Base-by-base conservation (phyloP, 2,888 invertebrate species). In the Tolmerus cingulatus region DNA sequence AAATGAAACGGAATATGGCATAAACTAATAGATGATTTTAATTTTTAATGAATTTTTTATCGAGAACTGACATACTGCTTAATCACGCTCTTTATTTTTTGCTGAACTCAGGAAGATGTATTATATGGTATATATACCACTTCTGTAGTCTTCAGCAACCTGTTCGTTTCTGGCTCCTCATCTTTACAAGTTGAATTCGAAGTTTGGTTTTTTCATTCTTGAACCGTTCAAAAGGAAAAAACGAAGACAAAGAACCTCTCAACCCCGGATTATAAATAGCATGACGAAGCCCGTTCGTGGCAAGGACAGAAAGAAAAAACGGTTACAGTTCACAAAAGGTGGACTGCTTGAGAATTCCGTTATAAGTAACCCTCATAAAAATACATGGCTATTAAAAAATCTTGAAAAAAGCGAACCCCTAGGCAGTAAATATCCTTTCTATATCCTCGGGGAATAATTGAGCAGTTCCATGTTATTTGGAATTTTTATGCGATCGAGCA, bases 341-440 rank as follows among this genome's bases (percentile, higher is more conserved):
- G 66, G 14, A 4, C 12, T 66, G 34, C 27, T 66, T n/a, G 12
- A 76, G 37, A 76, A 76, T 76, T 76, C 37, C 76, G 76, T 76
- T 76, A 76, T 76, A 76, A 76, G 76, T 76, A n/a, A 76, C 76
- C 76, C 76, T 76, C 34, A 30, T 37, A 66, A 66, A 66, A 55
- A n/a, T 55, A 55, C 55, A 19, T 55, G 12, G 23, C 66, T 14
- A 66, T 66, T 66, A 66, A 66, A 66, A 66, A 66, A 27, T 66
- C 66, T 27, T 66, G 66, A 66, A 66, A 66, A 55, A 55, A 55
- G 9, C 27, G 27, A 27, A 66, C 66, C 66, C 66, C 66, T 66
- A 66, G 66, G 66, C 66, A 66, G 66, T 66, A 66, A 66, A 66
- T 66, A 66, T 66, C 23, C 27, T 66, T 66, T 66, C 66, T 27